A percentile compares a stretch with the other conserved stretches of the same genome.
Conservation (phyloP, 1,140 invertebrate species). For the Papilio glaucus region DNA sequence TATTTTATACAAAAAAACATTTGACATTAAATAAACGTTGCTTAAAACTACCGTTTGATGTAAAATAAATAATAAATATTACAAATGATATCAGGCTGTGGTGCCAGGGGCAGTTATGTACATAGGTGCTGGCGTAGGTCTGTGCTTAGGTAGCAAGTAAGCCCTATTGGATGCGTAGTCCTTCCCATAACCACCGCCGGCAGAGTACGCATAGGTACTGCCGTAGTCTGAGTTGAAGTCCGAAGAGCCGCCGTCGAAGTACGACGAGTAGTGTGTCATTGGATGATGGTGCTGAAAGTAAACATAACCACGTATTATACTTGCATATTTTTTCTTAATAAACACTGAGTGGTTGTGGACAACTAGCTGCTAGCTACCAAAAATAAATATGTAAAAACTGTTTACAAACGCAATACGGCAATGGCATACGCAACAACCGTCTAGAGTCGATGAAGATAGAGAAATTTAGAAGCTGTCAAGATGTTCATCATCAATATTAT, state of each 20-base stretch:
- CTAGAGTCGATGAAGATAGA: too few species aligned
- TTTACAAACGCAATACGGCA: too few species aligned
- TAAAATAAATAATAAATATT: neutral
- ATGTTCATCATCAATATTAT: too few species aligned
- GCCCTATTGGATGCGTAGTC: constrained; percentile 80
- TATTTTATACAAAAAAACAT: too few species aligned
- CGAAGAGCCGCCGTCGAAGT: constrained; percentile 68
- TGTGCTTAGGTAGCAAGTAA: constrained; percentile 65
- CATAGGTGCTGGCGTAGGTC: constrained; percentile 60
- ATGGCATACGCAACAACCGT: too few species aligned
- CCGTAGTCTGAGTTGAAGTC: constrained; percentile 73
- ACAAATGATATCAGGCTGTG: constrained; percentile 44
- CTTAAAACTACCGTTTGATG: neutral
- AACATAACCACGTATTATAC: neutral
- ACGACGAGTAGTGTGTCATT: constrained; percentile 70
- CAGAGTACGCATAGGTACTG: constrained; percentile 66
- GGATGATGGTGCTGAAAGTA: constrained; percentile 71
- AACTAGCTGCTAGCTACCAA: too few species aligned
- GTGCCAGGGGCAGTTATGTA: constrained; percentile 71
- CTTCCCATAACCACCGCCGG: constrained; percentile 69
- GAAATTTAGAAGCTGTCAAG: too few species aligned
- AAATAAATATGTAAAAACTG: too few species aligned
- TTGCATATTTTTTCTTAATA: too few species aligned
- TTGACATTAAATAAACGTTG: neutral
- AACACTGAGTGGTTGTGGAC: too few species aligned